phyloP scores from a whole-genome alignment of 2,888 invertebrate genomes.

The Stictocephala bisonia region DNA sequence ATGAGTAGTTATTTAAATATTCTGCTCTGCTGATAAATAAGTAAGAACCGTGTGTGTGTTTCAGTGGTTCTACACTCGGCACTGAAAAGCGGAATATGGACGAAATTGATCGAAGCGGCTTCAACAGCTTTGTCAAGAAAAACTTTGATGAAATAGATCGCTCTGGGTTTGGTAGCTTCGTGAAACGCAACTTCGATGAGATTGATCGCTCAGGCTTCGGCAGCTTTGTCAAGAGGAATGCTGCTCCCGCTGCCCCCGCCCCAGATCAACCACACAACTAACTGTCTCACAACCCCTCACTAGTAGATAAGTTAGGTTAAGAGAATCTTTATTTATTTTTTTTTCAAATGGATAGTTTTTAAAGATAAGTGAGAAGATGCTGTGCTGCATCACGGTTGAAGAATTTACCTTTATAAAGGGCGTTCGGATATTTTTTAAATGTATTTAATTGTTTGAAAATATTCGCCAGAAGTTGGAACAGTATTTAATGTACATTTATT shows the following conservation, averaged over 20 bases:
- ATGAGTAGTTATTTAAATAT: too few species aligned
- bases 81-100: conserved; percentile 70
- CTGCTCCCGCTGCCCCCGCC: conserved; percentile 45
- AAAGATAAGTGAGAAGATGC: too few species aligned
- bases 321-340: background rate
- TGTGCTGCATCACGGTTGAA: too few species aligned
- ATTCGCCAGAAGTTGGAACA: too few species aligned
- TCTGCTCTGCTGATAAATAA: too few species aligned
- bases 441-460: too few species aligned
- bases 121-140: conserved; percentile 68
- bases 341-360: conserved; percentile 1
- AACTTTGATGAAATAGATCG: conserved; percentile 76
- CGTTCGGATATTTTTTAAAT: conserved; percentile 24
- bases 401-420: too few species aligned
- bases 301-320: conserved; percentile 2
- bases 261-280: conserved; percentile 19
- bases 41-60: too few species aligned
- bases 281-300: background rate
- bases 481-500: too few species aligned
- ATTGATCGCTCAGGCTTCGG: conserved; percentile 66
- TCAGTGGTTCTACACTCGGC: conserved; percentile 57
- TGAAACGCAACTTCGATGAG: conserved; percentile 67
- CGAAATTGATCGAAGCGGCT: conserved; percentile 71
- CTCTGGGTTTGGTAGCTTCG: conserved; percentile 71
- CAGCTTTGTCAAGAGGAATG: conserved; percentile 65